Evolutionary conservation across 2,113 vertebrate species (phyloP), one percentile per base, ranked within the genome.

Genomic region (Petrocephalus zakoni): DNA sequence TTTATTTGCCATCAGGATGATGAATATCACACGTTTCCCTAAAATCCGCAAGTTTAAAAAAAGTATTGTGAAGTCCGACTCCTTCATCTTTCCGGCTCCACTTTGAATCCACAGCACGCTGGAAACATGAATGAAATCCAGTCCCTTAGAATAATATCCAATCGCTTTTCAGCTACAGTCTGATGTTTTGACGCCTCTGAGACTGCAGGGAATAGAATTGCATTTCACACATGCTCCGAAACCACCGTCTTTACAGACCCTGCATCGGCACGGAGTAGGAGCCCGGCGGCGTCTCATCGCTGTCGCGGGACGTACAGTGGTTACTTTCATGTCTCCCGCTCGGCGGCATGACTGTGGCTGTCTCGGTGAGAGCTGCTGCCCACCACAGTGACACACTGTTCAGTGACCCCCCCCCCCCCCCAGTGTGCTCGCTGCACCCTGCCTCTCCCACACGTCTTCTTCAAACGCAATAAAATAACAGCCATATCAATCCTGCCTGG

Each of bases 331-430:
- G 78, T n/a, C 81, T 83, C n/a, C 10, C 55, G 85, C 42, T 49
- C 61, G 75, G 47, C 10, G 51, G 56, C 3, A n/a, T 34, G 25
- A 34, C 84, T 51, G n/a, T 6, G 82, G 49, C 10, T 34, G 52
- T n/a, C 19, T 47, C 6, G 49, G 87, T 34, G 64, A 19, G 64
- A 11, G 46, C 47, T 42, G 29, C 19, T 46, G 51, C 52, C 25
- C 52, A 34, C 19, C 21, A 37, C 29, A 51, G 53, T 85, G 56
- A 46, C 88, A 85, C 9, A 25, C 19, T 21, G 47, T 64, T 8
- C n/a, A 85, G 56, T 19, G 53, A 11, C 56, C 81, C 88, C 88
- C 46, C 81, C 88, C 88, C 46, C 52, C 75, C 34, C 75, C 19
- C 29, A 0, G 25, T 58, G 52, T n/a, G 58, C 46, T 34, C 42